These are phyloP conservation scores for Pissodes strobi DNA, from an alignment of 1,140 invertebrate genomes.

Conservation along the genomic window DNA sequence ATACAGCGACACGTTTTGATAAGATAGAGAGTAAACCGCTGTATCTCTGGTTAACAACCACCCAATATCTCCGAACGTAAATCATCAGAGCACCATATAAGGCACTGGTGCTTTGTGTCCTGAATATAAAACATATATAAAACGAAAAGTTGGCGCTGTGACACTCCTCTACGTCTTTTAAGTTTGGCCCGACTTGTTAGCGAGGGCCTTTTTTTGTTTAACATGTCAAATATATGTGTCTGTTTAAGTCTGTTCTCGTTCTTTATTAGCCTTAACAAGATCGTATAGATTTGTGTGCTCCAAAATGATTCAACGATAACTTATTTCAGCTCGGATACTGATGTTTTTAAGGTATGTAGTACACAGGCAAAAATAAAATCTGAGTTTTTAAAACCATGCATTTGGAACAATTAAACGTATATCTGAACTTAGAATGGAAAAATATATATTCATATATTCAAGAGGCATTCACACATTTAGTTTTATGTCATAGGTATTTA, in stretches of 20 bases:
- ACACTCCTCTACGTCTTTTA: constrained; percentile 29
- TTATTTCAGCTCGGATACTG: constrained; percentile 7
- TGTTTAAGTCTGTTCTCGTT: constrained; percentile 22
- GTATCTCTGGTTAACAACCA: constrained; percentile 29
- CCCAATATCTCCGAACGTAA: constrained; percentile 31
- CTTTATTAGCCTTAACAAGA: constrained; percentile 26
- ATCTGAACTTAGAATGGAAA: no score
- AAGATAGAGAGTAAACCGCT: constrained; percentile 21
- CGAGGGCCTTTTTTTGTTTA: constrained; percentile 21
- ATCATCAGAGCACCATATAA: constrained; percentile 32
- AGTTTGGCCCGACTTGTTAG: constrained; percentile 29
- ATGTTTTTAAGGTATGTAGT: no score
- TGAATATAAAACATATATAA: constrained; percentile 31
- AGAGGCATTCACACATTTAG: no score
- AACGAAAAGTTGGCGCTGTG: constrained; percentile 29
- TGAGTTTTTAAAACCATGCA: no score
- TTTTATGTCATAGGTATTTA: no score
- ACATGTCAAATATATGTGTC: constrained; percentile 31
- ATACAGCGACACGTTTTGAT: constrained; percentile 29
- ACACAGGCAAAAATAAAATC: no score
- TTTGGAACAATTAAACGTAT: no score
- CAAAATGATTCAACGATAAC: not conserved
- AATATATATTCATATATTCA: no score
- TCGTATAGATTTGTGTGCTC: constrained; percentile 2
- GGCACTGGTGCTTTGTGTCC: constrained; percentile 25